phyloP scores from a whole-genome alignment of 2,797 vertebrate genomes.

The Peromyscus attwateri region DNA sequence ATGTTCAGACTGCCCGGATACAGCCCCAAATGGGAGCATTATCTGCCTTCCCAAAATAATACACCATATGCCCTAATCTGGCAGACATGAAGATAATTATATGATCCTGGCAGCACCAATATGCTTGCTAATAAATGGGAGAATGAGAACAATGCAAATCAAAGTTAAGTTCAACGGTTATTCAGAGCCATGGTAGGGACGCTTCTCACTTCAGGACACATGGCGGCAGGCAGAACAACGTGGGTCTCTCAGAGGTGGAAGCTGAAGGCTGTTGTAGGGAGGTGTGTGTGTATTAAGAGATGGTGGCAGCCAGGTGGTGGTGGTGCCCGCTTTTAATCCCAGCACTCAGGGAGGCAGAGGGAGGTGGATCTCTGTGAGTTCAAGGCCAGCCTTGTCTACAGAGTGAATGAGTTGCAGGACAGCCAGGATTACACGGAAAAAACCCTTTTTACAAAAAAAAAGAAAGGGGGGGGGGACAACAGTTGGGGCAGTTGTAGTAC shows the following conservation, averaged over 20 bases:
- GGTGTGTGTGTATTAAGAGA: background rate
- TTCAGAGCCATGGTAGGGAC: constrained; percentile 61
- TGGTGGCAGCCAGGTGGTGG: background rate
- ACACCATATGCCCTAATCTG: constrained; percentile 83
- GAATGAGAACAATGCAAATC: constrained; percentile 77
- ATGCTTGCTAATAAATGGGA: constrained; percentile 80
- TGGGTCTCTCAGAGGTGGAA: constrained; percentile 30
- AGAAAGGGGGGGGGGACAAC: background rate
- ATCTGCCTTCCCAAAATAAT: constrained; percentile 83
- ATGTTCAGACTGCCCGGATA: constrained; percentile 77
- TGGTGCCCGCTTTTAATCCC: background rate
- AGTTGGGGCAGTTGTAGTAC: background rate
- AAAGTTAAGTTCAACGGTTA: constrained; percentile 73
- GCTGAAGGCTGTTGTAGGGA: background rate
- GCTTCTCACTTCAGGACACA: constrained; percentile 54
- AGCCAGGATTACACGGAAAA: background rate
- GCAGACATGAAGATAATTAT: constrained; percentile 83
- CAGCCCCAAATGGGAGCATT: constrained; percentile 80
- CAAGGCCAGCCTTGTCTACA: background rate
- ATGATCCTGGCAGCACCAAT: constrained; percentile 79
- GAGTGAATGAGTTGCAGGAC: background rate
- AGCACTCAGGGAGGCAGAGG: background rate
- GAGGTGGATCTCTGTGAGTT: background rate
- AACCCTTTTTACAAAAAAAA: no score
- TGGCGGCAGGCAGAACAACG: constrained; percentile 64